Evolutionary conservation across 2,113 vertebrate species (phyloP).

Genomic region (Cinclus cinclus): DNA sequence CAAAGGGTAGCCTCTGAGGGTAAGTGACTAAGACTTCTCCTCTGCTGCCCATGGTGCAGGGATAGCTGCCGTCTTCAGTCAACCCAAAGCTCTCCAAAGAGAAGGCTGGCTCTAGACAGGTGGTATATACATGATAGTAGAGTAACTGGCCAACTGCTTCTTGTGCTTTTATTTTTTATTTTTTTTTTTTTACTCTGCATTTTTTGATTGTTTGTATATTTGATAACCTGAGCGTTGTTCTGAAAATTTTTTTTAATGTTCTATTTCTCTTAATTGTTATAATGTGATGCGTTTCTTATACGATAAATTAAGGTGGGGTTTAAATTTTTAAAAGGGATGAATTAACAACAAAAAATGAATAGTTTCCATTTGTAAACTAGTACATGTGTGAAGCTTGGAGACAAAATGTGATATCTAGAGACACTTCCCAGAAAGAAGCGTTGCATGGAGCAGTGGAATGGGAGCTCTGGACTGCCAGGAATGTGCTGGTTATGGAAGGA

Average conservation of each 20-base stretch:
- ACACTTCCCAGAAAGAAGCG: neutral
- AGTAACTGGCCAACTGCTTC: constrained; percentile 79
- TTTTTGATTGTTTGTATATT: constrained; percentile 60
- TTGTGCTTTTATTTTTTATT: constrained; percentile 64
- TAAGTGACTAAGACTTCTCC: constrained; percentile 90
- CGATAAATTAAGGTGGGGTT: neutral
- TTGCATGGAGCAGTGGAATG: neutral
- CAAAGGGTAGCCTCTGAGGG: constrained; percentile 89
- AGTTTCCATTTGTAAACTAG: neutral
- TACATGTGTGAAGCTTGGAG: neutral
- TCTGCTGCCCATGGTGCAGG: constrained; percentile 87
- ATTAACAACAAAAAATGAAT: neutral
- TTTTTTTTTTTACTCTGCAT: constrained; percentile 31
- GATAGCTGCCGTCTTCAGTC: constrained; percentile 86
- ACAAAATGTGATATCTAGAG: neutral
- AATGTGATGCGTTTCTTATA: neutral
- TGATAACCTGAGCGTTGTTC: constrained; percentile 40
- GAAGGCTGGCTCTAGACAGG: constrained; percentile 86
- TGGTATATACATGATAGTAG: constrained; percentile 78
- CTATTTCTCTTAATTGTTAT: constrained; percentile 15
- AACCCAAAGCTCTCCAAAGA: constrained; percentile 81
- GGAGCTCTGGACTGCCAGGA: neutral
- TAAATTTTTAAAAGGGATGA: neutral
- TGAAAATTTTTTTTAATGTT: neutral
- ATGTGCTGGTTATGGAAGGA: neutral